These are phyloP conservation scores for Lithophane ornitopus DNA, from an alignment of 2,888 invertebrate genomes.

Conservation along the genomic window DNA sequence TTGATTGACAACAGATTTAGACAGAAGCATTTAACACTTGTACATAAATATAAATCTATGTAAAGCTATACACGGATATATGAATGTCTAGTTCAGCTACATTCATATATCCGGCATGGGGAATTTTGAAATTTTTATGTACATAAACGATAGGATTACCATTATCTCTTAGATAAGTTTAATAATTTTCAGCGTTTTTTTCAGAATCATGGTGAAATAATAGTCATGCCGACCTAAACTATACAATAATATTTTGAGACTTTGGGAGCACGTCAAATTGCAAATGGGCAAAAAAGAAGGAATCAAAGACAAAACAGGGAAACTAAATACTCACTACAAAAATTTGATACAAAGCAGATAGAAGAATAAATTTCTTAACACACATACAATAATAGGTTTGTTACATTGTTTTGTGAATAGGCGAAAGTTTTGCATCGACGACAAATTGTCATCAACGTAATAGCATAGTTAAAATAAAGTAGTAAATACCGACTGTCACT, in stretches of 20 bases:
- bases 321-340: not conserved
- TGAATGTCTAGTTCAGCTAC: too few relatives aligned
- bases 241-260: not conserved
- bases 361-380: conserved; percentile 12
- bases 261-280: conserved; percentile 3
- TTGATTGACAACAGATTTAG: conserved; percentile 13
- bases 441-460: conserved; percentile 35
- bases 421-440: conserved; percentile 35
- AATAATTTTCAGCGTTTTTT: not conserved
- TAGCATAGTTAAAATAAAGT: conserved; percentile 26
- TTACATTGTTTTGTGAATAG: conserved; percentile 22
- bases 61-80: not conserved
- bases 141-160: conserved; percentile 8
- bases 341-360: not conserved
- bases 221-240: not conserved
- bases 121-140: conserved; percentile 15
- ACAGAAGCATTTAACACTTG: not conserved
- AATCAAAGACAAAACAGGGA: not conserved
- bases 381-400: conserved; percentile 12
- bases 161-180: conserved; percentile 39
- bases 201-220: not conserved
- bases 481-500: conserved; percentile 30
- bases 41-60: not conserved
- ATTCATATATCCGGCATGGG: too few relatives aligned
- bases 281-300: not conserved